phyloP scores from a whole-genome alignment of 2,888 invertebrate species.

The Adelphocoris suturalis region DNA sequence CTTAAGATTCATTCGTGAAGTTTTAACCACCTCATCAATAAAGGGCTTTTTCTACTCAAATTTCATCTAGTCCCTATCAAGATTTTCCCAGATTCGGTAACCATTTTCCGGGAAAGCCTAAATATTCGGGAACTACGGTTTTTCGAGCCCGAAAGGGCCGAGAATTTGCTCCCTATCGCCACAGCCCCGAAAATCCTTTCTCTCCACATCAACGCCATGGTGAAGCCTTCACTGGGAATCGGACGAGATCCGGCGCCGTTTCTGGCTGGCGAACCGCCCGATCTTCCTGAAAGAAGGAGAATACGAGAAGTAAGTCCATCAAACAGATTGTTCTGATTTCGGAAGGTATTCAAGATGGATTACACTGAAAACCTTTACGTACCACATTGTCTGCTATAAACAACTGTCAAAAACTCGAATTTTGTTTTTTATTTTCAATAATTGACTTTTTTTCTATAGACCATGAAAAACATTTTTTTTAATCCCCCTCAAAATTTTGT shows the following conservation, averaged over 20 bases:
- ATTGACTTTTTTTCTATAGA: too few species aligned
- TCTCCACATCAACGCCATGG: constrained; percentile 68
- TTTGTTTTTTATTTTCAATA: too few species aligned
- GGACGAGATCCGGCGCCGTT: constrained; percentile 74
- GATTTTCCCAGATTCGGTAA: not conserved
- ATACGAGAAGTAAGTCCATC: constrained; percentile 59
- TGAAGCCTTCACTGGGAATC: constrained; percentile 71
- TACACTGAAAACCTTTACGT: too few species aligned
- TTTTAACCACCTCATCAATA: too few species aligned
- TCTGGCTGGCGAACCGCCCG: constrained; percentile 71
- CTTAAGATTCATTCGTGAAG: too few species aligned
- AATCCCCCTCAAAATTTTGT: too few species aligned
- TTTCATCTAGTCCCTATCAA: not conserved
- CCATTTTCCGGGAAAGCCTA: not conserved
- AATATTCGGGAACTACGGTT: constrained; percentile 26
- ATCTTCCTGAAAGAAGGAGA: constrained; percentile 47
- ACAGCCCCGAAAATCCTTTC: not conserved
- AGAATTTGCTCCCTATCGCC: not conserved
- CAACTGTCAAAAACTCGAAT: too few species aligned
- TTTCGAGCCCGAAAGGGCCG: constrained; percentile 40
- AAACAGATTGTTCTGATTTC: not conserved
- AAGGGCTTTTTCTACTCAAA: too few species aligned
- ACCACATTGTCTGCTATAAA: too few species aligned
- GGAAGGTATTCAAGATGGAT: too few species aligned
- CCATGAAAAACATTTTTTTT: too few species aligned